These are phyloP conservation scores for Zeus faber DNA, from an alignment of 2,113 vertebrate species.

Conservation along the genomic window DNA sequence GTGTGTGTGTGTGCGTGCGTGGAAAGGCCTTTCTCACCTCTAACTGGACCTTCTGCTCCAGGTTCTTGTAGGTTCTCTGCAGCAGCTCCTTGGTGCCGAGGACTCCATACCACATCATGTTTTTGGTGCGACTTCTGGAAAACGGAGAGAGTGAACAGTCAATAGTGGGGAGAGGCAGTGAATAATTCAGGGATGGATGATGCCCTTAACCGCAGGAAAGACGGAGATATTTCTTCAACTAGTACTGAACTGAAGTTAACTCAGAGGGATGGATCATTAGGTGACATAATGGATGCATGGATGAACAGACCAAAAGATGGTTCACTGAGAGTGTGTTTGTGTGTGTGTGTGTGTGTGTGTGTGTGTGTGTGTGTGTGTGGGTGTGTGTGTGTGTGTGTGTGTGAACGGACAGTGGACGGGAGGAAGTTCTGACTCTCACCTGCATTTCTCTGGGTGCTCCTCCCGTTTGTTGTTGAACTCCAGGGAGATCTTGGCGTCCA, in stretches of 20 bases:
- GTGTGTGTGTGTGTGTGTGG: background rate
- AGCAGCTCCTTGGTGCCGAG: slow-evolving; percentile 94
- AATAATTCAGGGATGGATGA: too few species aligned
- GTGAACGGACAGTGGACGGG: background rate
- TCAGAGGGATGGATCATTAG: too few species aligned
- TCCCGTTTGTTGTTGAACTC: slow-evolving; percentile 99
- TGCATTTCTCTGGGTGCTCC: slow-evolving; percentile 97
- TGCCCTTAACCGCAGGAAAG: too few species aligned
- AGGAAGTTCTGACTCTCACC: slow-evolving; percentile 68
- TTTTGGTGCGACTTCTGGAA: slow-evolving; percentile 93
- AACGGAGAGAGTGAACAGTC: too few species aligned
- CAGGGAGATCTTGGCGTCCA: slow-evolving; percentile 97
- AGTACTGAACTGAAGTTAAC: too few species aligned
- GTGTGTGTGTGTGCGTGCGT: background rate
- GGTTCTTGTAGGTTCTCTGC: slow-evolving; percentile 96
- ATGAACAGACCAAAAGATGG: too few species aligned
- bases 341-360: background rate
- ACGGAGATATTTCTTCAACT: too few species aligned
- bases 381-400: too few species aligned
- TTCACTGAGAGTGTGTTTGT: too few species aligned
- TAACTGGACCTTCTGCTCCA: slow-evolving; percentile 96
- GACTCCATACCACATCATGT: slow-evolving; percentile 99
- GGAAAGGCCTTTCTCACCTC: too few species aligned
- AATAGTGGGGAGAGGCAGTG: too few species aligned
- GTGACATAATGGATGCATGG: background rate